These are phyloP conservation scores for Pseudochirops corinnae DNA, from an alignment of 2,797 vertebrate species.

Conservation along the genomic window DNA sequence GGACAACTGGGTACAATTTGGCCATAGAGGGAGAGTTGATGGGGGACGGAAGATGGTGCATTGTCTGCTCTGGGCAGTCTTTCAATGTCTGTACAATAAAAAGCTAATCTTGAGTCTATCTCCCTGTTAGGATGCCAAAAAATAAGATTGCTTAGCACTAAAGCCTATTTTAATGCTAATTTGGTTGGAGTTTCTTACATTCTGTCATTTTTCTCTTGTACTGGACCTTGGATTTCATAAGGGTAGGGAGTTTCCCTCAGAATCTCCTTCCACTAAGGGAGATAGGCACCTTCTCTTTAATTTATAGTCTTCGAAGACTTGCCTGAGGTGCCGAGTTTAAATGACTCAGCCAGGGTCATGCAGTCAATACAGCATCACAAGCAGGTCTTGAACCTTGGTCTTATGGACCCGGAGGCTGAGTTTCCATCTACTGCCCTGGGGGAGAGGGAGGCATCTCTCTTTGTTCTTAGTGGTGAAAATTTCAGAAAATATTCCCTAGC, in stretches of 20 bases:
- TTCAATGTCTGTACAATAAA: constrained; percentile 55
- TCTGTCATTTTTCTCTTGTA: background rate
- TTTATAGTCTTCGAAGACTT: background rate
- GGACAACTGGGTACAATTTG: constrained; percentile 58
- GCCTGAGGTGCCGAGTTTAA: background rate
- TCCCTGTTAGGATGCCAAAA: constrained; percentile 30
- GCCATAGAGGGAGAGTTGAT: constrained; percentile 50
- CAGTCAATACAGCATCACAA: background rate
- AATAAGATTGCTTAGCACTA: background rate
- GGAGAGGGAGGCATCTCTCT: background rate
- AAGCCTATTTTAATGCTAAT: background rate
- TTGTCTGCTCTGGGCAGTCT: constrained; percentile 63
- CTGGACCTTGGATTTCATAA: background rate
- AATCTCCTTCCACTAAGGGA: background rate
- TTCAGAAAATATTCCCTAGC: background rate
- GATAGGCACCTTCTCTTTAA: background rate
- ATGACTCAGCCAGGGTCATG: background rate
- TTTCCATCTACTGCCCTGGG: background rate
- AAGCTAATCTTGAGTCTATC: constrained; percentile 58
- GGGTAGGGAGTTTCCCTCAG: background rate
- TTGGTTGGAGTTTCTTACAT: background rate
- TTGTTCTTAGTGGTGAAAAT: background rate
- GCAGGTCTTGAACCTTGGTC: background rate
- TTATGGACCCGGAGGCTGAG: background rate
- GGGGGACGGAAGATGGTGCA: constrained; percentile 26